Evolutionary conservation across 2,113 vertebrate species (phyloP).

Genomic region (Lycaon pictus): DNA sequence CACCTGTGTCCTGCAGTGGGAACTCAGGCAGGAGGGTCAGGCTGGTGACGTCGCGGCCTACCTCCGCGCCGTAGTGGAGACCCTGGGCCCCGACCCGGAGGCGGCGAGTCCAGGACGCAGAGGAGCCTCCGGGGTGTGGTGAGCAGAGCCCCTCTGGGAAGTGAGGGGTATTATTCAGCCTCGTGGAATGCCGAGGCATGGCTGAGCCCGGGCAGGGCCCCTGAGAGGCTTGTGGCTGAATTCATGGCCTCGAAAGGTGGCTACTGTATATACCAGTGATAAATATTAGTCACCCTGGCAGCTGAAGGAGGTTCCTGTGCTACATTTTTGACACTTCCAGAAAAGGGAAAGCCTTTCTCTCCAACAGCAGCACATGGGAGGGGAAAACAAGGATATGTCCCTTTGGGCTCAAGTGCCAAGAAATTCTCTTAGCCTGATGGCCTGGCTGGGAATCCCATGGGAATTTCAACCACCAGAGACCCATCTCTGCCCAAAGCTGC

Average conservation of each 20-base stretch:
- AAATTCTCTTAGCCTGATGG: not conserved
- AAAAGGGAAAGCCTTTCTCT: conserved; percentile 64
- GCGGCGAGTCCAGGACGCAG: not conserved
- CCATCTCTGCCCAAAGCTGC: not conserved
- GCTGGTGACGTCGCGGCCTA: not conserved
- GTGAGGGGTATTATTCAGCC: conserved; percentile 83
- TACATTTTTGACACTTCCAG: conserved; percentile 77
- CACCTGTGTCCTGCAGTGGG: not conserved
- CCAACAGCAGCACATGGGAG: conserved; percentile 51
- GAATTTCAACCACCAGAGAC: not conserved
- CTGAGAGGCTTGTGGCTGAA: conserved; percentile 90
- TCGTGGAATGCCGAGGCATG: conserved; percentile 86
- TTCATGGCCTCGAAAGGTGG: conserved; percentile 89
- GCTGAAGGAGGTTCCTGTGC: conserved; percentile 77
- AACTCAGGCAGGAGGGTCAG: not conserved
- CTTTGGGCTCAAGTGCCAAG: conserved; percentile 76
- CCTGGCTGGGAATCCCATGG: not conserved
- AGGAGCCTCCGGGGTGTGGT: not conserved
- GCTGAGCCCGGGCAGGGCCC: conserved; percentile 87
- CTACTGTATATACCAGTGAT: conserved; percentile 85
- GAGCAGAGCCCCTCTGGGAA: conserved; percentile 16
- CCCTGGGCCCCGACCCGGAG: not conserved
- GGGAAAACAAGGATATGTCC: conserved; percentile 58
- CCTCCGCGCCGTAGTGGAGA: rapidly evolving
- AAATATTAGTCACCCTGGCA: conserved; percentile 83